Conservation (phyloP, 2,113 vertebrate species). For the Struthio camelus region DNA sequence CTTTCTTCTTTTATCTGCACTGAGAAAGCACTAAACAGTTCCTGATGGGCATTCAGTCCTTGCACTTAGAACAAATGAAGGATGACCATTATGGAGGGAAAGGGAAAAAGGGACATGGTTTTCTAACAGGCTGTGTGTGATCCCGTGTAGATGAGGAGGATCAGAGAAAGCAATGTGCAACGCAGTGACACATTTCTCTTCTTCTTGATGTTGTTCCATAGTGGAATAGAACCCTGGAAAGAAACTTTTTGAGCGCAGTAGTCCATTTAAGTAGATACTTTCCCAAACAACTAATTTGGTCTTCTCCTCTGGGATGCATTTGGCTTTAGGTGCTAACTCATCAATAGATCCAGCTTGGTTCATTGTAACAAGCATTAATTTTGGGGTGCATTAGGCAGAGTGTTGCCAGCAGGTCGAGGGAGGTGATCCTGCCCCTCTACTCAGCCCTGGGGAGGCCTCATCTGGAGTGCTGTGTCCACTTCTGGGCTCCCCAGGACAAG, state of each 20-base stretch:
- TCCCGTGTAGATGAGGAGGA: neutral
- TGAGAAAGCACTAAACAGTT: neutral
- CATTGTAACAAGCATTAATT: neutral
- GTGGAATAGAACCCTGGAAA: neutral
- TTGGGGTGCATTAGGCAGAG: too few species aligned
- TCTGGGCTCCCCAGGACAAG: too few species aligned
- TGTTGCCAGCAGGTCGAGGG: too few species aligned
- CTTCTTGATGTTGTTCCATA: neutral
- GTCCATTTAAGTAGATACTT: neutral
- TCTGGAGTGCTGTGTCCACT: too few species aligned
- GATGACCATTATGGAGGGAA: neutral
- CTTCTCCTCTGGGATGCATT: neutral
- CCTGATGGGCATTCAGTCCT: neutral
- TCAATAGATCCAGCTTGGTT: neutral
- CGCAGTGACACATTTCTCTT: neutral
- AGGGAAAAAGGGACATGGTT: neutral
- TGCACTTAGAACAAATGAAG: neutral
- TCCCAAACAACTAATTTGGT: neutral
- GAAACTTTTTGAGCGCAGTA: neutral
- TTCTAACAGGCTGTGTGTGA: neutral
- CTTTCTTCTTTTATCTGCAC: neutral
- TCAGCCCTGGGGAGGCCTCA: too few species aligned
- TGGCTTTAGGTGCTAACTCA: neutral
- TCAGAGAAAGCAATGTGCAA: neutral
- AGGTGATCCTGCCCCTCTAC: too few species aligned